Percentiles rank a stretch among this genome's conserved stretches.
Conservation (phyloP, 2,797 vertebrate species). For the Crypturellus tataupa region DNA sequence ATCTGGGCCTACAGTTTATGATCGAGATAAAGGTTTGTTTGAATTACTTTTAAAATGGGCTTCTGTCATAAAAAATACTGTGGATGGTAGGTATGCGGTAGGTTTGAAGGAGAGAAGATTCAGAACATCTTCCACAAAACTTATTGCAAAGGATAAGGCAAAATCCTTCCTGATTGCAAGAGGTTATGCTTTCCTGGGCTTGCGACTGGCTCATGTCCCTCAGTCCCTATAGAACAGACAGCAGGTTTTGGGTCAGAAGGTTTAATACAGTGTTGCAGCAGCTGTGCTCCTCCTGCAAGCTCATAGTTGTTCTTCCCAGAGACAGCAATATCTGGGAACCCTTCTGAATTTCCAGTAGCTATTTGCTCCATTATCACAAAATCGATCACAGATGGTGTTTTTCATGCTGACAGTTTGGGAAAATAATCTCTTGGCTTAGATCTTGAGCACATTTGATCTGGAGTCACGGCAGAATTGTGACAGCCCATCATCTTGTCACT, state of each 20-base stretch:
- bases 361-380: slow-evolving; percentile 39
- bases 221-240: background rate
- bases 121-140: background rate
- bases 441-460: slow-evolving; percentile 45
- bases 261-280: background rate
- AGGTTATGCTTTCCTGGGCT: background rate
- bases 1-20: background rate
- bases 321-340: slow-evolving; percentile 4
- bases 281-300: background rate
- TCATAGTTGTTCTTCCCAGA: background rate
- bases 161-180: background rate
- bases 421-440: slow-evolving; percentile 33
- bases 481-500: background rate
- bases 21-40: background rate
- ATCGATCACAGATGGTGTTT: slow-evolving; percentile 50
- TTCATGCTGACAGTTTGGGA: slow-evolving; percentile 28
- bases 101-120: background rate
- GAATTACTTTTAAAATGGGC: background rate
- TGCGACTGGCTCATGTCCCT: background rate
- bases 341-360: slow-evolving; percentile 51
- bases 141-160: background rate
- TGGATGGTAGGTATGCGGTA: background rate
- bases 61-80: background rate
- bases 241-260: background rate
- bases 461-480: background rate